These are phyloP conservation scores for Engystomops pustulosus DNA, from an alignment of 2,113 vertebrate species.

Conservation along the genomic window DNA sequence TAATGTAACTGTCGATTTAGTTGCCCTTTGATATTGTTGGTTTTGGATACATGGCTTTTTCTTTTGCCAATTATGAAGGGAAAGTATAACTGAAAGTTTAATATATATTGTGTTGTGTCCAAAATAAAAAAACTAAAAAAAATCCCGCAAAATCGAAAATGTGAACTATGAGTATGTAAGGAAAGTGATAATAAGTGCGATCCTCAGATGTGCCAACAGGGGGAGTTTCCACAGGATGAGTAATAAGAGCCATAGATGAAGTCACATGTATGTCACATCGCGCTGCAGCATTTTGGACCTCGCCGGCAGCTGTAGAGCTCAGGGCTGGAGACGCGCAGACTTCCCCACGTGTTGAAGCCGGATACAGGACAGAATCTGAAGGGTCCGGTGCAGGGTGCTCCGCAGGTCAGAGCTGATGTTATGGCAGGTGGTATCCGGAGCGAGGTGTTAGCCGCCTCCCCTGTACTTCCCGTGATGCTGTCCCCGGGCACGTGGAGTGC, in stretches of 20 bases:
- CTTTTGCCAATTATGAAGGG: too few species aligned
- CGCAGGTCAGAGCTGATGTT: background rate
- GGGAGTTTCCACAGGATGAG: background rate
- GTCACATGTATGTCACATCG: background rate
- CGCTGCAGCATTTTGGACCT: background rate
- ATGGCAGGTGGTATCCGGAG: too few species aligned
- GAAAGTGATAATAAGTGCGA: background rate
- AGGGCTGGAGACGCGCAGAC: background rate
- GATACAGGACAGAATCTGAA: conserved; percentile 7
- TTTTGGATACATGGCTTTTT: too few species aligned
- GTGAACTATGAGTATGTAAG: background rate
- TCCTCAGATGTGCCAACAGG: background rate
- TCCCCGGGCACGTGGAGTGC: too few species aligned
- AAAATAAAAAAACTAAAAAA: too few species aligned
- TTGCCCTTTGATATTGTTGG: too few species aligned
- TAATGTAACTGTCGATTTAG: too few species aligned
- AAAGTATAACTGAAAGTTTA: too few species aligned
- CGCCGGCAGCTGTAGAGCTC: conserved; percentile 13
- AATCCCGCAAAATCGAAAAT: too few species aligned
- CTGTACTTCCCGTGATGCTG: too few species aligned
- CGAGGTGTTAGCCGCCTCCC: too few species aligned
- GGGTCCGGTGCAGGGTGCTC: background rate
- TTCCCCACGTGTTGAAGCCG: conserved; percentile 44
- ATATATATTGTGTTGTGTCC: too few species aligned
- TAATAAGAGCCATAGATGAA: background rate